Evolutionary conservation across 2,888 invertebrate species (phyloP), one percentile per base, ranked within the genome.

Genomic region (Drosophila peninsularis): DNA sequence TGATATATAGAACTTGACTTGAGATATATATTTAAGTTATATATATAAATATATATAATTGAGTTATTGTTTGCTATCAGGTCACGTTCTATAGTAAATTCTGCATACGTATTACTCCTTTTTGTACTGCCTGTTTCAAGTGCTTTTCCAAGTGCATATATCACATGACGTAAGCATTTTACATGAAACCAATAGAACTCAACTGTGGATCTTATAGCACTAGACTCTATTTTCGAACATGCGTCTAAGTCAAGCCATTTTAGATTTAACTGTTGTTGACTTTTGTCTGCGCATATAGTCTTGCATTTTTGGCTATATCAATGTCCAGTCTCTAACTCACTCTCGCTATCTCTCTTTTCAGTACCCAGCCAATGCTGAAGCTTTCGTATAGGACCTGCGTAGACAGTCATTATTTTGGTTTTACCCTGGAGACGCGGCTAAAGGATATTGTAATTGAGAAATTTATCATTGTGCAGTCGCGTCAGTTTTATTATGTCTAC

Each of bases 321-420:
- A 39, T 14, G 0, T 34, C 13, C 13, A 13, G 9, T 39, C 5
- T 24, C 34, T 50, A 9, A n/a, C 36, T 7, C 19, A 14, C 13
- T 14, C 49, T 11, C 49, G 5, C 42, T 14, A 13, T 21, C 1
- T 34, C 2, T 21, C 2, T 2, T 75, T 79, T 0, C 61, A 91
- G 91, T 19, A 7, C 17, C 3, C n/a, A 56, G 1, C 73, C 90
- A 4, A 77, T 83, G 62, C 72, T 91, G 30, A 69, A 75, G 1
- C 42, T 92, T 0, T 85, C 79, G 5, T 92, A 92, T 69, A 82
- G 81, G 47, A 73, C 86, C 2, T 91, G 92, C 44, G 81, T 87
- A 44, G 80, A 90, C 14, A 90, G 91, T 5, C 91, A 91, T 77
- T 88, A 83, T 50, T 90, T 91, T 76, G 84, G 88, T 10, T 92